Percentiles rank a stretch among this genome's conserved stretches.
Conservation (phyloP, 37 sponge, comb jelly and placozoan species). For the Aplysina aerophoba region DNA sequence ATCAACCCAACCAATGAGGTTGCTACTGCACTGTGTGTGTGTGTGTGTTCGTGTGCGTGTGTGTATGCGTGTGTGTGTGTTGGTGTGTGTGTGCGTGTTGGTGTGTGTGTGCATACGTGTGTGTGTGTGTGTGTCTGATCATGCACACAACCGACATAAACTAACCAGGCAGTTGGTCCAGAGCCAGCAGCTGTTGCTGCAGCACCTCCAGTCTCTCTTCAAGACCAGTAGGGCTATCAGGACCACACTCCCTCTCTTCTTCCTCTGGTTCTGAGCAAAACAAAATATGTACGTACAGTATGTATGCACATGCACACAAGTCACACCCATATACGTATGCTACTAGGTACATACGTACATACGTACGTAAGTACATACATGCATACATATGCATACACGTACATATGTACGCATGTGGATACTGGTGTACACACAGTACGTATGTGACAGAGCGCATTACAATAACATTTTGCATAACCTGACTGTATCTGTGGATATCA, state of each 20-base stretch:
- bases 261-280: slow-evolving; percentile 23
- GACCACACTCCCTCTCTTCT: slow-evolving; percentile 16
- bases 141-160: slow-evolving; percentile 17
- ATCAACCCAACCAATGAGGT: too few relatives aligned
- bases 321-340: too few relatives aligned
- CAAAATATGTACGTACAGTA: neutral
- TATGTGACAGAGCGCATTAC: too few relatives aligned
- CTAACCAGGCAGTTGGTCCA: slow-evolving; percentile 40
- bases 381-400: slow-evolving; percentile 4
- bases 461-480: too few relatives aligned
- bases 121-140: slow-evolving; percentile 1
- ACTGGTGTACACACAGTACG: too few relatives aligned
- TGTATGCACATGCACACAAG: neutral
- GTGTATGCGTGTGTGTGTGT: too few relatives aligned
- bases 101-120: slow-evolving; percentile 10
- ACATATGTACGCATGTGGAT: neutral
- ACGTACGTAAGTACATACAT: too few relatives aligned
- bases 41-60: too few relatives aligned
- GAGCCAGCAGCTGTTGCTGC: slow-evolving; percentile 69
- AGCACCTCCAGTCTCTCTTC: slow-evolving; percentile 79
- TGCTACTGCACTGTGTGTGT: too few relatives aligned
- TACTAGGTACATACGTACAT: too few relatives aligned
- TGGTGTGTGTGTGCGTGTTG: too few relatives aligned
- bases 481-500: too few relatives aligned
- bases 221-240: slow-evolving; percentile 57